Conservation (phyloP, 35 echinoderm and acorn worm species). For the Ptychodera flava region DNA sequence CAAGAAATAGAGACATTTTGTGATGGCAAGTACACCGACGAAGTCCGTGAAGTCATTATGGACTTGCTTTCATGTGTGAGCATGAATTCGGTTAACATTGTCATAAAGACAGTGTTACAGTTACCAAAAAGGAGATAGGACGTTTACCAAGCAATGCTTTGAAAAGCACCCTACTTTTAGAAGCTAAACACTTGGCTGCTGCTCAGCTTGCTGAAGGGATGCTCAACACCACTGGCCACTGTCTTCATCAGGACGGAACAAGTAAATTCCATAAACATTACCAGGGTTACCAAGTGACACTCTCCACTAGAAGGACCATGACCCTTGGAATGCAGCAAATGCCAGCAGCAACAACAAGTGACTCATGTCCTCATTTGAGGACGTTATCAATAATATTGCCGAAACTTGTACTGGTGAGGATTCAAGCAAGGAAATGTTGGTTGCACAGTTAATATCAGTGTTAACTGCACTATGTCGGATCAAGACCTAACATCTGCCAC, state of each 20-base stretch:
- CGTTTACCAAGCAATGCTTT: slow-evolving; percentile 14
- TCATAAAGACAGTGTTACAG: slow-evolving; percentile 22
- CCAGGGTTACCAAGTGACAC: slow-evolving; percentile 54
- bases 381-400: slow-evolving; percentile 1
- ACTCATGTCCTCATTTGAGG: slow-evolving; percentile 10
- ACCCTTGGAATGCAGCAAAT: slow-evolving; percentile 19
- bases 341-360: slow-evolving; percentile 13
- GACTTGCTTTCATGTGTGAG: slow-evolving; percentile 25
- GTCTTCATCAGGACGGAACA: slow-evolving; percentile 56
- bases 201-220: slow-evolving; percentile 36
- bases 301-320: slow-evolving; percentile 28
- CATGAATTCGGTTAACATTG: slow-evolving; percentile 20
- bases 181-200: slow-evolving; percentile 40
- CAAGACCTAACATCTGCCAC: slow-evolving; percentile 48
- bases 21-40: slow-evolving; percentile 22
- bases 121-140: slow-evolving; percentile 11
- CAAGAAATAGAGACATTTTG: slow-evolving; percentile 13
- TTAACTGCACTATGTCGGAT: slow-evolving; percentile 40
- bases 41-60: slow-evolving; percentile 33
- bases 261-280: slow-evolving; percentile 54
- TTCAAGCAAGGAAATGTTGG: background rate
- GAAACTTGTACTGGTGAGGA: background rate
- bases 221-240: slow-evolving; percentile 17
- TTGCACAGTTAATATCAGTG: slow-evolving; percentile 15
- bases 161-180: slow-evolving; percentile 11